Base-by-base conservation (phyloP, 2,888 invertebrate genomes). In the Onchidella celtica region DNA sequence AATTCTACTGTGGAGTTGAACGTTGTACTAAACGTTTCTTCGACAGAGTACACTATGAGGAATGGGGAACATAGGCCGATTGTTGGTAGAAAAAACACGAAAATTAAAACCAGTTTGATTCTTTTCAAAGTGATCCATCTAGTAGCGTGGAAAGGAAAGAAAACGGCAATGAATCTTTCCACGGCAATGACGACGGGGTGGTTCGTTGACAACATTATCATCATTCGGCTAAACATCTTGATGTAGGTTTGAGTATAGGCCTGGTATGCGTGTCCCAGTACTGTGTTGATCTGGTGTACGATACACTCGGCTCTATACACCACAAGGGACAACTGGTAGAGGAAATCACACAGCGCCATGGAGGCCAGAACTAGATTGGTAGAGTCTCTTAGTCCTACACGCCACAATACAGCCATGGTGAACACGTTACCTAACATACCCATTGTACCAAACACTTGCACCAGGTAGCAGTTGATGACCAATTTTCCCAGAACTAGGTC, bases 271-370 rank as follows among this genome's bases (percentile, higher is more conserved):
- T 32, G 6, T 3, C n/a, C 36, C 17, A 36, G n/a, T n/a, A 34
- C 70, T 4, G 24, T 6, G 70, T 70, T 40, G 24, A 38, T 38
- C 6, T 21, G 38, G 6, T 21, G 21, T 6, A 70, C 21, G 70
- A 70, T 24, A 17, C 27, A 34, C 38, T 24, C 27, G 9, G 40
- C 34, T n/a, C 34, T 70, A n/a, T 34, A 9, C 17, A 70, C n/a
- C 4, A 34, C 21, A 17, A 70, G 27, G 3, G 70, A 38, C 17
- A 70, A 27, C 17, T 38, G 38, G 24, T 32, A 24, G 11, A 70
- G 9, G 11, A 70, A 24, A 40, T 70, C 70, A 38, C 32, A 24
- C n/a, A 70, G 38, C 11, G 70, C 70, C 70, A 70, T 17, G n/a
- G 70, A 70, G 17, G 34, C 40, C 21, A 70, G 70, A 21, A 70